Evolutionary conservation across 2,888 invertebrate genomes (phyloP).

Genomic region (Byasa hedistus): DNA sequence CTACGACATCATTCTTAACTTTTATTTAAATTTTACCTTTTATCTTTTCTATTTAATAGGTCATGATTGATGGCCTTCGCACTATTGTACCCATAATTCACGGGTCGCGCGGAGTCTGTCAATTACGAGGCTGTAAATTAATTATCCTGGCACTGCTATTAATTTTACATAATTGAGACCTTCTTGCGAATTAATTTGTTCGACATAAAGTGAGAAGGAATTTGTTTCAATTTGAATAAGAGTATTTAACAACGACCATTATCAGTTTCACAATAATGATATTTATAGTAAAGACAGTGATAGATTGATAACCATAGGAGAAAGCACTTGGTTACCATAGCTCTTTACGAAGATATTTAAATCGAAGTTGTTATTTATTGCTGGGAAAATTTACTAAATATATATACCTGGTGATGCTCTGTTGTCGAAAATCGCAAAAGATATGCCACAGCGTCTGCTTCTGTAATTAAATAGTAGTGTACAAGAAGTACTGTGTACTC

Average conservation of each 20-base stretch:
- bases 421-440: too few relatives aligned
- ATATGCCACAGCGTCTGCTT: too few relatives aligned
- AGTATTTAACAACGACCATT: neutral
- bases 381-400: neutral
- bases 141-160: conserved; percentile 20
- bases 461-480: too few relatives aligned
- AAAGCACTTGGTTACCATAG: neutral
- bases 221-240: conserved; percentile 16
- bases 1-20: neutral
- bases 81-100: conserved; percentile 13
- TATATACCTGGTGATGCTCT: too few relatives aligned
- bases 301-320: neutral
- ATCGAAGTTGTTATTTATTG: neutral
- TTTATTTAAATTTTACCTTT: neutral
- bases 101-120: conserved; percentile 12
- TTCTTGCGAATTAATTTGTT: conserved; percentile 25
- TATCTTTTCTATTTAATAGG: neutral
- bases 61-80: neutral
- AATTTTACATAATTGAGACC: conserved; percentile 20
- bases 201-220: conserved; percentile 7
- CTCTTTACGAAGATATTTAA: neutral
- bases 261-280: neutral
- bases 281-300: neutral
- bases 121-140: conserved; percentile 19
- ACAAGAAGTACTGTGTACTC: too few relatives aligned